Percentiles rank a stretch among this genome's conserved stretches.
Evolutionary conservation across 2,888 invertebrate genomes (phyloP).

Genomic region (Acanthosepion lycidas): DNA sequence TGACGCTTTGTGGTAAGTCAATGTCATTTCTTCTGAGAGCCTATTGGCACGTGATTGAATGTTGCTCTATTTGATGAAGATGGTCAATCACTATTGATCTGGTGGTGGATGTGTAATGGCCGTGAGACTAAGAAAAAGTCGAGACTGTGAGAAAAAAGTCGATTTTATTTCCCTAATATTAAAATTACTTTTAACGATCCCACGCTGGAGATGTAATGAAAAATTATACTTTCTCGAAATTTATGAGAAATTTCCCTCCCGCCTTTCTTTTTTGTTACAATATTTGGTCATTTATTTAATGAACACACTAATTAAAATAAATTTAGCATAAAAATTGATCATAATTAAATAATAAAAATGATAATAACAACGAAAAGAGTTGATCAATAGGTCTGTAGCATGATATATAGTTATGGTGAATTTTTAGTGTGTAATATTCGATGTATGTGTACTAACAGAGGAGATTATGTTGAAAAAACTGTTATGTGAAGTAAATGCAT

Average conservation of each 20-base stretch:
- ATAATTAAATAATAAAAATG: no score
- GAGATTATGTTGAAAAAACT: no score
- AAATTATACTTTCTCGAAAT: neutral
- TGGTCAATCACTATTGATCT: conserved; percentile 3
- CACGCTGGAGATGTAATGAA: neutral
- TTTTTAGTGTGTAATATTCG: no score
- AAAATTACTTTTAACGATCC: neutral
- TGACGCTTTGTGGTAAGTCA: neutral
- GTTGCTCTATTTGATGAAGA: no score
- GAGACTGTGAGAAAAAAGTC: neutral
- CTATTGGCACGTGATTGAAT: no score
- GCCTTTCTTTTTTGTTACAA: neutral
- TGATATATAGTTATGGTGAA: no score
- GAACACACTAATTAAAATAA: neutral
- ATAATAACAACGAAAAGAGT: no score
- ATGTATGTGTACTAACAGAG: no score
- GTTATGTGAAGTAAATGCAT: no score
- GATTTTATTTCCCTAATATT: neutral
- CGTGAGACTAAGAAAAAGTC: neutral
- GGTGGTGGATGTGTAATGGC: neutral
- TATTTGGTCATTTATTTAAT: neutral
- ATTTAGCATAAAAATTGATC: neutral
- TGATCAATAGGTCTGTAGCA: no score
- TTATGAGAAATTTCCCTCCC: neutral
- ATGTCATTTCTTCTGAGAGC: neutral